Percentiles rank a stretch among this genome's conserved stretches.
These are phyloP conservation scores for Drosophila virilis DNA, from an alignment of 1,140 invertebrate genomes.

Conservation along the genomic window DNA sequence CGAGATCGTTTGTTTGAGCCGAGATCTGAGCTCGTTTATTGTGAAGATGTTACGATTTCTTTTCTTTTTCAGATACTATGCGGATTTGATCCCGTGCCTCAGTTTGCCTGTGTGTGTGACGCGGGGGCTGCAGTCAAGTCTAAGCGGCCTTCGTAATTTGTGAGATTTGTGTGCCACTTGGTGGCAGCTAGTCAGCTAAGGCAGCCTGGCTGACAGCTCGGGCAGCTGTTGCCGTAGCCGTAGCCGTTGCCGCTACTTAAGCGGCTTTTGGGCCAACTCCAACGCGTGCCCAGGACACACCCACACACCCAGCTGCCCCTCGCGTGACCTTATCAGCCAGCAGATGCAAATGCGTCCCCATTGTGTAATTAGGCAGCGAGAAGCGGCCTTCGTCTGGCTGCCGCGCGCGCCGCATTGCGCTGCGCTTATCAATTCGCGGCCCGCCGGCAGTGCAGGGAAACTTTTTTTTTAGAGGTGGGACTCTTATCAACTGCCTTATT, in stretches of 20 bases:
- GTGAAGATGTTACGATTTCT: conserved; percentile 24
- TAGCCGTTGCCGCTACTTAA: conserved; percentile 27
- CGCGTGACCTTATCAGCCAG: conserved; percentile 40
- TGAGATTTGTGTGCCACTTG: conserved; percentile 46
- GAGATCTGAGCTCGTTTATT: background rate
- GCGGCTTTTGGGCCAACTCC: conserved; percentile 29
- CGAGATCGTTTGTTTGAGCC: conserved; percentile 12
- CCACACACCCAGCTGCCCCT: background rate
- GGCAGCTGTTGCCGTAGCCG: conserved; percentile 23
- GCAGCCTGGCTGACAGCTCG: background rate
- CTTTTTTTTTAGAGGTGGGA: conserved; percentile 18
- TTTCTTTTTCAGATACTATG: background rate
- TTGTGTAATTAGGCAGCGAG: conserved; percentile 58
- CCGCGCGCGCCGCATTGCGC: conserved; percentile 20
- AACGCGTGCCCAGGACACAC: conserved; percentile 13
- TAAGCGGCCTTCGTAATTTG: conserved; percentile 44
- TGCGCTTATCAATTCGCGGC: conserved; percentile 52
- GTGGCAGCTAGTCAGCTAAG: conserved; percentile 17
- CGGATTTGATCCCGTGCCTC: conserved; percentile 14
- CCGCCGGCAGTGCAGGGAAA: conserved; percentile 44
- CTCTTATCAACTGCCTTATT: conserved; percentile 53
- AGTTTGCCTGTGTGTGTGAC: background rate
- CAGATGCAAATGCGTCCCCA: conserved; percentile 64
- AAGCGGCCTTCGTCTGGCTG: conserved; percentile 9
- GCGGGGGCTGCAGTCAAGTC: conserved; percentile 40